phyloP scores from a whole-genome alignment of 2,888 invertebrate genomes.

The Portevinia maculata region DNA sequence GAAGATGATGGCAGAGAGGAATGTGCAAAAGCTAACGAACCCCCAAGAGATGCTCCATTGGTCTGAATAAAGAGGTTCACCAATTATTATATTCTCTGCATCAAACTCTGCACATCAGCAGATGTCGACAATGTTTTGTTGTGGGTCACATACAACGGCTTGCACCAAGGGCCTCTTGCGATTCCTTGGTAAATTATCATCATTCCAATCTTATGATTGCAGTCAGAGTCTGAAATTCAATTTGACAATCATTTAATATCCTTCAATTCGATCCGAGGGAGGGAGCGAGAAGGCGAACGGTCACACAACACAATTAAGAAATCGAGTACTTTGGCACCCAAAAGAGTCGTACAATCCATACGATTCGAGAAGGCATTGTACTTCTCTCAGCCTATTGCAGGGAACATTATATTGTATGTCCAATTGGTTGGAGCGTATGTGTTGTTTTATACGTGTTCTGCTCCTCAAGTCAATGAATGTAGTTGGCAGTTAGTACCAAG shows the following conservation, averaged over 20 bases:
- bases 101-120: constrained; percentile 23
- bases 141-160: constrained; percentile 27
- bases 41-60: constrained; percentile 46
- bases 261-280: constrained; percentile 22
- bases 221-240: constrained; percentile 52
- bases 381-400: constrained; percentile 14
- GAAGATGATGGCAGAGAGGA: constrained; percentile 13
- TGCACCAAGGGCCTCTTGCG: constrained; percentile 27
- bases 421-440: constrained; percentile 31
- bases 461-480: constrained; percentile 68
- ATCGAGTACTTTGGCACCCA: constrained; percentile 66
- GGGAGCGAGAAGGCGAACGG: constrained; percentile 21
- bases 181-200: constrained; percentile 51
- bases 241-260: constrained; percentile 60
- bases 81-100: constrained; percentile 62
- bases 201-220: constrained; percentile 41
- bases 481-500: constrained; percentile 54
- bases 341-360: constrained; percentile 35
- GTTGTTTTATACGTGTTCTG: constrained; percentile 16
- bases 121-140: constrained; percentile 45
- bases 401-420: constrained; percentile 17
- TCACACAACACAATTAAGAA: constrained; percentile 65
- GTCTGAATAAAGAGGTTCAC: constrained; percentile 47
- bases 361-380: constrained; percentile 11
- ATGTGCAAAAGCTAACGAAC: constrained; percentile 48